Evolutionary conservation across 1,140 invertebrate genomes (phyloP).

Genomic region (Drosophila persimilis): DNA sequence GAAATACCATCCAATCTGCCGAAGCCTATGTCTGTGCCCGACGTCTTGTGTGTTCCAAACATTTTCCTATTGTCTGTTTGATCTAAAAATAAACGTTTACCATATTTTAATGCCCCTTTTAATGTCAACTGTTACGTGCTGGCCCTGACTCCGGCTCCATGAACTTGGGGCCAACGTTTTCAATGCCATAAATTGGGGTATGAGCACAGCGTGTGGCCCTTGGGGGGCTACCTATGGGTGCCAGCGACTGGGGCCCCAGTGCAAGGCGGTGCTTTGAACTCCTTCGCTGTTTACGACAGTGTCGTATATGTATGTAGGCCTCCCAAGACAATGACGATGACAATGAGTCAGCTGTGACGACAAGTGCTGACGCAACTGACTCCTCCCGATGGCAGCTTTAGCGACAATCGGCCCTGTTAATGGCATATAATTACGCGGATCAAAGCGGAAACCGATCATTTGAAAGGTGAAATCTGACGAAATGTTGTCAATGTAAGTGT

Average conservation of each 20-base stretch:
- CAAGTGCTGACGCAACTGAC: too few relatives aligned
- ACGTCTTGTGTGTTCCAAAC: slow-evolving; percentile 4
- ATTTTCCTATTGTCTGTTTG: slow-evolving; percentile 9
- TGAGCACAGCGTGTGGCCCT: neutral
- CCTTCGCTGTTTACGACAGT: slow-evolving; percentile 18
- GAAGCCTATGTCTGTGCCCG: too few relatives aligned
- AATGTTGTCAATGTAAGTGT: too few relatives aligned
- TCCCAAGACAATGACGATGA: neutral
- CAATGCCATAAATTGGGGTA: slow-evolving; percentile 11
- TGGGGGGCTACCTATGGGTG: neutral
- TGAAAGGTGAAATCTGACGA: too few relatives aligned
- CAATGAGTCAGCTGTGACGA: too few relatives aligned
- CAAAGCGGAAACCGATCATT: too few relatives aligned
- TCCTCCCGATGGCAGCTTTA: too few relatives aligned
- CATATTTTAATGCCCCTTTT: slow-evolving; percentile 39
- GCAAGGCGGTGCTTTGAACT: slow-evolving; percentile 38
- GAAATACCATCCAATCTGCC: too few relatives aligned
- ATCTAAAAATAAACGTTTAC: slow-evolving; percentile 39
- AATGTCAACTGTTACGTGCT: slow-evolving; percentile 42
- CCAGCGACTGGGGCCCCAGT: slow-evolving; percentile 3
- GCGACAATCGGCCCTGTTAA: too few relatives aligned
- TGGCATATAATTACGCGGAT: too few relatives aligned
- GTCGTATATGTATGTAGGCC: too few relatives aligned
- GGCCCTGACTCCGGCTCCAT: neutral
- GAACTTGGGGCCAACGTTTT: too few relatives aligned